These are phyloP conservation scores for Chrysochloris asiatica DNA, from an alignment of 2,113 vertebrate genomes.

Conservation along the genomic window DNA sequence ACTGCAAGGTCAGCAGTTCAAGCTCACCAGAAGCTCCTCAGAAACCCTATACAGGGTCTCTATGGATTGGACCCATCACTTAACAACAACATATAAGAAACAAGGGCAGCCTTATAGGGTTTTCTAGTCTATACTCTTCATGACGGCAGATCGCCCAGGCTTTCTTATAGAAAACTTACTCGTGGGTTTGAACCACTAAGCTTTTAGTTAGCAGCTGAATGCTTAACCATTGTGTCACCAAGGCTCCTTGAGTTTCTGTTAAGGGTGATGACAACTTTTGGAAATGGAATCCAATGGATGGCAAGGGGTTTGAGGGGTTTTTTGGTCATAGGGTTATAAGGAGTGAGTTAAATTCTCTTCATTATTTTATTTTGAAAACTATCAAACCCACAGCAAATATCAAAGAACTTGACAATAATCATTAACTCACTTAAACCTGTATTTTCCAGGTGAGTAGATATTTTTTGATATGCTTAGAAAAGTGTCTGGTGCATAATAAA, in stretches of 20 bases:
- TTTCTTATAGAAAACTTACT: neutral
- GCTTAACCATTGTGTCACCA: neutral
- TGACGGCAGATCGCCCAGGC: neutral
- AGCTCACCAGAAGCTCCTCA: too few species aligned
- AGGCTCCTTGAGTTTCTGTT: neutral
- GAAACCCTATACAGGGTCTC: too few species aligned
- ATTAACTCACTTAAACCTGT: neutral
- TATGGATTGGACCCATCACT: too few species aligned
- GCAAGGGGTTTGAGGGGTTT: neutral
- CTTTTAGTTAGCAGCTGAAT: neutral
- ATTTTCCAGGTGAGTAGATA: slow-evolving; percentile 20
- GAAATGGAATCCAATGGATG: neutral
- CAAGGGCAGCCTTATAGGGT: neutral
- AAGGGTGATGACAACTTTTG: neutral
- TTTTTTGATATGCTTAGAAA: neutral
- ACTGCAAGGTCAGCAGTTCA: too few species aligned
- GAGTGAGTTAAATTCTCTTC: slow-evolving; percentile 29
- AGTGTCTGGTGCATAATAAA: neutral
- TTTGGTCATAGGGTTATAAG: neutral
- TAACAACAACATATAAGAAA: too few species aligned
- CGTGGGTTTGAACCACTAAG: neutral
- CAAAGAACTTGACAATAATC: neutral
- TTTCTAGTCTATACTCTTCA: neutral
- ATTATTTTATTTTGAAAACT: neutral
- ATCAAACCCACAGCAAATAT: slow-evolving; percentile 22